phyloP scores from a whole-genome alignment of 2,888 invertebrate species.

The Drosophila nr. perissopoda region DNA sequence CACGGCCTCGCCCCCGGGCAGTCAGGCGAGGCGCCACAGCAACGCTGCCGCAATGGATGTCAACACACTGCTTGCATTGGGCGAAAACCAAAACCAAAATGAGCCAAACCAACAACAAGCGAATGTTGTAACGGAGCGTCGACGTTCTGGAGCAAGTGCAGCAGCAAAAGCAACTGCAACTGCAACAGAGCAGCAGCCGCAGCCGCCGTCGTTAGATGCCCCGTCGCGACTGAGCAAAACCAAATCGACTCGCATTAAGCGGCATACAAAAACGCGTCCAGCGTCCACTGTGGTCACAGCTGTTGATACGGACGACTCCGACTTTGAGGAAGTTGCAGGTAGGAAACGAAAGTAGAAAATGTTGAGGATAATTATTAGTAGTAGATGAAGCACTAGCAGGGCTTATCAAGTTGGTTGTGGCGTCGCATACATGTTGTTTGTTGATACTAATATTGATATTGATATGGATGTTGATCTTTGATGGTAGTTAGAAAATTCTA shows the following conservation, averaged over 20 bases:
- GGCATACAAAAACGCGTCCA: conserved; percentile 81
- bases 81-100: conserved; percentile 86
- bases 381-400: conserved; percentile 19
- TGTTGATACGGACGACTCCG: conserved; percentile 86
- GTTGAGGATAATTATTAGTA: conserved; percentile 9
- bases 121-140: conserved; percentile 8
- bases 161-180: not conserved
- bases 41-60: conserved; percentile 86
- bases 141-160: conserved; percentile 18
- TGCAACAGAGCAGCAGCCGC: conserved; percentile 58
- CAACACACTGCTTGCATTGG: conserved; percentile 88
- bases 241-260: conserved; percentile 79
- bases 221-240: conserved; percentile 79
- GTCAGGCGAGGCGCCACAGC: conserved; percentile 17
- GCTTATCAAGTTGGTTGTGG: conserved; percentile 69
- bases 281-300: conserved; percentile 84
- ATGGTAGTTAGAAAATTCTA: conserved; percentile 54
- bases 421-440: conserved; percentile 43
- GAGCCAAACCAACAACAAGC: conserved; percentile 15
- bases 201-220: conserved; percentile 63
- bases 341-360: conserved; percentile 83
- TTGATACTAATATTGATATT: conserved; percentile 24
- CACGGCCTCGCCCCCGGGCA: conserved; percentile 32
- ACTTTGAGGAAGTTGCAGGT: conserved; percentile 92
- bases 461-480: conserved; percentile 31